phyloP scores from a whole-genome alignment of 2,113 vertebrate genomes.

The Arizona elegans region DNA sequence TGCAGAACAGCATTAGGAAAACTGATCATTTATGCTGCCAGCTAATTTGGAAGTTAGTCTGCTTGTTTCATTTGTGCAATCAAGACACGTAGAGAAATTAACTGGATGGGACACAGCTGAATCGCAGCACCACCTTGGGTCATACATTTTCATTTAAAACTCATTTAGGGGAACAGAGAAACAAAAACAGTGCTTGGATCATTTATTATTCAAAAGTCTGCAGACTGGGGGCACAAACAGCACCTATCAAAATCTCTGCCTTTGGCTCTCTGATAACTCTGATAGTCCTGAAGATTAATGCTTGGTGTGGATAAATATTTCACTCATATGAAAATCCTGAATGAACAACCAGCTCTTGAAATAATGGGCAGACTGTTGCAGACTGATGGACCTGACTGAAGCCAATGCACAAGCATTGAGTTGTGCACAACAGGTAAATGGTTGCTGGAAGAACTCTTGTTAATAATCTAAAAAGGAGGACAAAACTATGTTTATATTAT shows the following conservation, averaged over 20 bases:
- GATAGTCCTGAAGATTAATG: neutral
- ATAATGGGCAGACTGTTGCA: no score
- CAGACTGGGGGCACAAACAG: neutral
- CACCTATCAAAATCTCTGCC: neutral
- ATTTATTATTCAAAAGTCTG: neutral
- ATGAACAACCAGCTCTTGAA: neutral
- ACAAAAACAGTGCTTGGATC: neutral
- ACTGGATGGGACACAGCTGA: neutral
- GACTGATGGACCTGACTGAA: neutral
- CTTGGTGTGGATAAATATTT: neutral
- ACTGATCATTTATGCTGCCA: neutral
- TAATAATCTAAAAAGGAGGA: neutral
- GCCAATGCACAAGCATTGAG: neutral
- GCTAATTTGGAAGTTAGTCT: neutral
- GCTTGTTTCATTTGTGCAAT: neutral
- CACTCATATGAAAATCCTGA: neutral
- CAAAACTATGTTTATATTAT: neutral
- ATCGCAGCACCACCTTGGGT: neutral
- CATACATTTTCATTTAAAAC: neutral
- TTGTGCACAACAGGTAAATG: neutral
- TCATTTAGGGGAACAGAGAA: neutral
- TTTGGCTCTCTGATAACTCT: neutral
- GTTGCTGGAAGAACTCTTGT: neutral
- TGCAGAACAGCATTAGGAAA: neutral
- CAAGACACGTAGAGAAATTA: neutral